Conservation (phyloP, 2,113 vertebrate species). For the Barbus barbus region DNA sequence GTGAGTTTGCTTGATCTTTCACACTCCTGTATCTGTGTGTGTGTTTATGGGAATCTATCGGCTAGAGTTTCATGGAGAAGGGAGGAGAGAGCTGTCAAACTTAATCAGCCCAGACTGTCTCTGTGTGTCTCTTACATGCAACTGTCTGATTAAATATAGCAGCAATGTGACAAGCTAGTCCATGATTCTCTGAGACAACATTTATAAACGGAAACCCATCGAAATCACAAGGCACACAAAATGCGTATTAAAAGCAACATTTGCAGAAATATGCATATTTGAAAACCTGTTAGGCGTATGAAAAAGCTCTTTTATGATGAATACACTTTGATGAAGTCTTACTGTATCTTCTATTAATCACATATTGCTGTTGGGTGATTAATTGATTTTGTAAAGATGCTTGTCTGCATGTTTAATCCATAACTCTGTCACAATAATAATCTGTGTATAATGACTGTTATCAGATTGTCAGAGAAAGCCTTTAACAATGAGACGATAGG, state of each 20-base stretch:
- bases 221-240: background rate
- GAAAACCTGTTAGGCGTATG: background rate
- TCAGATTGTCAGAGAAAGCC: background rate
- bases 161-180: constrained; percentile 42
- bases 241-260: background rate
- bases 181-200: constrained; percentile 25
- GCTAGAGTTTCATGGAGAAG: constrained; percentile 36
- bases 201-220: constrained; percentile 37
- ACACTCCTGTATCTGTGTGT: background rate
- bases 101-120: constrained; percentile 52
- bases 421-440: background rate
- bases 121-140: constrained; percentile 45
- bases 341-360: background rate
- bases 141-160: constrained; percentile 58
- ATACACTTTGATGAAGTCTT: background rate
- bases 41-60: constrained; percentile 6
- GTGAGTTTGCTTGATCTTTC: background rate
- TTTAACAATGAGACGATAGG: background rate
- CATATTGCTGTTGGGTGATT: background rate
- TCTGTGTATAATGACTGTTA: background rate
- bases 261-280: background rate
- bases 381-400: background rate
- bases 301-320: background rate
- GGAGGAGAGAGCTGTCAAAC: constrained; percentile 51
- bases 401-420: background rate